Base-by-base conservation (phyloP, 2,113 vertebrate species). In the Stercorarius parasiticus region DNA sequence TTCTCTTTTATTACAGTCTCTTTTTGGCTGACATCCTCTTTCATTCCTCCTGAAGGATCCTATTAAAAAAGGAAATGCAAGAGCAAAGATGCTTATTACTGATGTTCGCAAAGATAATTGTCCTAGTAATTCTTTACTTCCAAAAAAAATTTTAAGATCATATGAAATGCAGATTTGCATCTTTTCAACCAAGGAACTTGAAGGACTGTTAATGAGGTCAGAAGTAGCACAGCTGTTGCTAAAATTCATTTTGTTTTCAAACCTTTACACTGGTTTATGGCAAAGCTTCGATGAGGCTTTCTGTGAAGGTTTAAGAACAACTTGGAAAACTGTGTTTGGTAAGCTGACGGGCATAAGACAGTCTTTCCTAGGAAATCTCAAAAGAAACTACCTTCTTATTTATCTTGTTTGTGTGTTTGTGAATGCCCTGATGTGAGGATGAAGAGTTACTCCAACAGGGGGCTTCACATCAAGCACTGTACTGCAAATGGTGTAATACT, bases 11-110 rank as follows among this genome's bases (percentile, higher is more conserved):
- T 32, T 82, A 50, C 45, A 29, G 43, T 69, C 49, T 96, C 77
- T 85, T 94, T 90, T 76, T 92, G 82, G 36, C 58, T 49, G 40
- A 82, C 47, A 65, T 86, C 34, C 32, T 96, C 90, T 92, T 93
- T 76, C 56, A 79, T 91, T 93, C 56, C 65, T 91, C 62, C 84
- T 1, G 4, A 88, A 77, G 67, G 66, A 67, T 58, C 83, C 96
- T 97, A 90, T 73, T 30, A 32, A 64, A 79, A 77, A 93, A 89
- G 6, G 6, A 86, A 76, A 76, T 22, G 52, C 9, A 40, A 76
- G 42, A 93, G 34, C 32, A 92, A 77, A 86, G 56, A 49, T 80
- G 14, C 19, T 62, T 45, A 42, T 87, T 47, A 67, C 11, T 56
- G 36, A 26, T 58, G 18, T 70, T 92, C 64, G 62, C 62, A 64